Evolutionary conservation across 2,113 vertebrate species (phyloP).

Genomic region (Bothrops jararaca): DNA sequence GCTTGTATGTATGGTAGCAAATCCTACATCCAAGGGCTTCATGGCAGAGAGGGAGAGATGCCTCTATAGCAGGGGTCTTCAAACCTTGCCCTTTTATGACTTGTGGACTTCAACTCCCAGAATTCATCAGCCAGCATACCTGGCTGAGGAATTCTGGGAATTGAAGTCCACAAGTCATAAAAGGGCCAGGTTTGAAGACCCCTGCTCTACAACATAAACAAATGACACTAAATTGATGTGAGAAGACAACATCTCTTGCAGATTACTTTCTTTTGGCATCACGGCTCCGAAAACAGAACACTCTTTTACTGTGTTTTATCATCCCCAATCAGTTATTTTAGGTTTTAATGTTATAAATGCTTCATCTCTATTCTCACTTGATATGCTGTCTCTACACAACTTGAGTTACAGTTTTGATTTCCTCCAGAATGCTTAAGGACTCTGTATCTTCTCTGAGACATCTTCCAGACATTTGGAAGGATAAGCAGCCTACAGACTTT

Average conservation of each 20-base stretch:
- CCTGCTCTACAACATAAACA: no score
- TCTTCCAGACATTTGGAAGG: neutral
- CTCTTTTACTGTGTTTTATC: fast-evolving
- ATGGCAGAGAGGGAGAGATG: neutral
- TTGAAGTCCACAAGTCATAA: no score
- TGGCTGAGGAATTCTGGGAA: no score
- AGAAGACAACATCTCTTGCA: neutral
- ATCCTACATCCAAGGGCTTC: neutral
- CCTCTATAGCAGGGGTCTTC: neutral
- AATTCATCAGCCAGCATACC: no score
- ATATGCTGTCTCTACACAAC: fast-evolving
- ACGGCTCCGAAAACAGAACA: neutral
- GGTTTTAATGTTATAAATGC: neutral
- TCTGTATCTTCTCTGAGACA: neutral
- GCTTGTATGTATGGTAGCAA: neutral
- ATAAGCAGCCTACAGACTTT: neutral
- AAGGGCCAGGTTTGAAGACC: no score
- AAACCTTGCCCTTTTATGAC: no score
- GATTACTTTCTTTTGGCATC: neutral
- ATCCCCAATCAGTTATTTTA: neutral
- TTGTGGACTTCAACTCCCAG: no score
- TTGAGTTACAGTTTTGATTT: neutral
- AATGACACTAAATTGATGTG: neutral
- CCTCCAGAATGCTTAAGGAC: fast-evolving
- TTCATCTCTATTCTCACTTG: neutral